These are phyloP conservation scores for Nyctibius grandis DNA, from an alignment of 2,797 vertebrate species.

Conservation along the genomic window DNA sequence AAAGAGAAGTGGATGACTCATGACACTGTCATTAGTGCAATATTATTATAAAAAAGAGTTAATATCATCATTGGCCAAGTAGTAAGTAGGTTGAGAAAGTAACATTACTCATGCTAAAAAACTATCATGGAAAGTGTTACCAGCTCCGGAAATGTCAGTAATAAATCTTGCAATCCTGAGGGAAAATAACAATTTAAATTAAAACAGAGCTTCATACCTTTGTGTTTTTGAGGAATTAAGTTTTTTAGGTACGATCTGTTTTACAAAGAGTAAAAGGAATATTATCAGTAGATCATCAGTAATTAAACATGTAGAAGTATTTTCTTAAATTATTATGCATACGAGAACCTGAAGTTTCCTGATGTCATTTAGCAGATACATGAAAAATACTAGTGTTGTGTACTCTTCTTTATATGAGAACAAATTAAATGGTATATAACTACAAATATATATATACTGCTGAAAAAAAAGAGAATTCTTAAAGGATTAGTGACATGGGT, in stretches of 20 bases:
- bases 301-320: background rate
- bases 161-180: background rate
- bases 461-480: background rate
- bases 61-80: background rate
- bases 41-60: background rate
- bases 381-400: background rate
- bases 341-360: background rate
- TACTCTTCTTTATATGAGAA: background rate
- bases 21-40: background rate
- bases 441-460: background rate
- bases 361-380: background rate
- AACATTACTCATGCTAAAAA: background rate
- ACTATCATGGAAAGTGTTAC: rapidly evolving
- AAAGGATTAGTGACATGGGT: background rate
- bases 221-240: background rate
- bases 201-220: background rate
- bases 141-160: background rate
- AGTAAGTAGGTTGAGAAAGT: background rate
- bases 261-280: background rate
- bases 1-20: background rate
- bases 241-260: background rate
- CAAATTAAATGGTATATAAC: background rate
- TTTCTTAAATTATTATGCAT: background rate
- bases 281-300: background rate
- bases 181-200: background rate